A percentile compares a stretch with the other conserved stretches of the same genome.
These are phyloP conservation scores for Syngnathus rostellatus DNA, from an alignment of 2,797 vertebrate species.

Conservation along the genomic window DNA sequence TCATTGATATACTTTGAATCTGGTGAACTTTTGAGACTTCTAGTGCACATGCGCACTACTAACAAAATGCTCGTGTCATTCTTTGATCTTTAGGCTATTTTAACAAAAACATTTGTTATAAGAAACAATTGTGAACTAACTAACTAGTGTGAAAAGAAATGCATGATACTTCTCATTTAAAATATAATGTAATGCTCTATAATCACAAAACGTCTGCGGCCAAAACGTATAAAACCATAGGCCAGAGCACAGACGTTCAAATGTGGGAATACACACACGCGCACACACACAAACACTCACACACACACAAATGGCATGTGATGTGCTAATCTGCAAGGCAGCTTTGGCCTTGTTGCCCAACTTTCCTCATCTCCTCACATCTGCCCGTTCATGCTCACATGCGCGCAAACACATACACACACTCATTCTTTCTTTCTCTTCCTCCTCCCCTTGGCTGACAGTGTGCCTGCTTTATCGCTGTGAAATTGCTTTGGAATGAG, in stretches of 20 bases:
- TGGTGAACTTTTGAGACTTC: too few relatives aligned
- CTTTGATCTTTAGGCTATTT: too few relatives aligned
- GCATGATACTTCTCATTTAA: not conserved
- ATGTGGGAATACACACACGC: constrained; percentile 1
- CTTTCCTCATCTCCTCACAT: constrained; percentile 61
- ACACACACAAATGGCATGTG: constrained; percentile 44
- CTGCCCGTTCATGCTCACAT: constrained; percentile 32
- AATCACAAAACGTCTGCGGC: not conserved
- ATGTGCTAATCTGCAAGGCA: constrained; percentile 57
- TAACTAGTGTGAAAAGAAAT: too few relatives aligned
- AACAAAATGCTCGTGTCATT: too few relatives aligned
- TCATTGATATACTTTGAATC: too few relatives aligned
- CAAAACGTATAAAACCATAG: not conserved
- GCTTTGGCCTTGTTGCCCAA: constrained; percentile 53
- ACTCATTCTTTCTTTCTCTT: constrained; percentile 11
- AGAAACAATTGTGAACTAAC: too few relatives aligned
- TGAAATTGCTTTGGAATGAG: constrained; percentile 71
- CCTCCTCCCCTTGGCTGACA: constrained; percentile 50
- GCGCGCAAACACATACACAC: constrained; percentile 11
- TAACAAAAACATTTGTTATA: too few relatives aligned
- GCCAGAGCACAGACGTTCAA: too few relatives aligned
- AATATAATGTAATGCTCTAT: not conserved
- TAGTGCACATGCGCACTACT: too few relatives aligned
- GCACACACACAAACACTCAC: constrained; percentile 11
- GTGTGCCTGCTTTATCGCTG: constrained; percentile 60